These are phyloP conservation scores for Lasioglossum pauxillum DNA, from an alignment of 2,888 invertebrate species.

Conservation along the genomic window DNA sequence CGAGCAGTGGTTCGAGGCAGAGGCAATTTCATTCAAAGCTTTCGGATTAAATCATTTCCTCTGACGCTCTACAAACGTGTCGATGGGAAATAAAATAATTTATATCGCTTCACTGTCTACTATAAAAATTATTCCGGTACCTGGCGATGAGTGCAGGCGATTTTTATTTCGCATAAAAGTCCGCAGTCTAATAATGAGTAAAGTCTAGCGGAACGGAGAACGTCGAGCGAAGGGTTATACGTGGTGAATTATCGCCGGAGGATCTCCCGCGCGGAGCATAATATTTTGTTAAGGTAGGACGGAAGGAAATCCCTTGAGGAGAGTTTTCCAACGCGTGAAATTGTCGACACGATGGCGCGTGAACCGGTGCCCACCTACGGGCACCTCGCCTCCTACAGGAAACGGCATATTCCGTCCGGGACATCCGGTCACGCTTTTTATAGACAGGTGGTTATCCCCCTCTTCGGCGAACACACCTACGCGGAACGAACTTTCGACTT, in stretches of 20 bases:
- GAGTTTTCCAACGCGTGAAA: slow-evolving; percentile 24
- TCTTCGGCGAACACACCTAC: slow-evolving; percentile 37
- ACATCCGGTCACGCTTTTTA: slow-evolving; percentile 78
- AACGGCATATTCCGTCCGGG: slow-evolving; percentile 72
- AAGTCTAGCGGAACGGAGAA: too few relatives aligned
- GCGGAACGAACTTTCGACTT: slow-evolving; percentile 10
- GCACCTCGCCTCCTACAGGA: slow-evolving; percentile 69
- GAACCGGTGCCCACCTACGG: slow-evolving; percentile 55
- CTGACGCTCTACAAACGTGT: too few relatives aligned
- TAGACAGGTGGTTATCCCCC: slow-evolving; percentile 69
- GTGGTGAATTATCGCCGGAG: background rate
- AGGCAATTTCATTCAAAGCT: too few relatives aligned
- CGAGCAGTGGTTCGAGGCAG: too few relatives aligned
- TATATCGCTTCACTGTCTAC: too few relatives aligned
- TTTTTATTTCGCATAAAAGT: too few relatives aligned
- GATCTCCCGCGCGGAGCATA: background rate
- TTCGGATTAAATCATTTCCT: too few relatives aligned
- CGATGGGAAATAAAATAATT: too few relatives aligned
- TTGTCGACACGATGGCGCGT: slow-evolving; percentile 20
- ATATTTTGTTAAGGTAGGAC: background rate
- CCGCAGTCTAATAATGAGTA: too few relatives aligned
- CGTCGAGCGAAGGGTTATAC: too few relatives aligned
- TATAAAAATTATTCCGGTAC: too few relatives aligned
- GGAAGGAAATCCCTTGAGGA: background rate
- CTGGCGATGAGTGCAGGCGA: too few relatives aligned